Evolutionary conservation across 2,797 vertebrate species (phyloP), one percentile per base, ranked within the genome.

Genomic region (Melanotaenia maccullochi): DNA sequence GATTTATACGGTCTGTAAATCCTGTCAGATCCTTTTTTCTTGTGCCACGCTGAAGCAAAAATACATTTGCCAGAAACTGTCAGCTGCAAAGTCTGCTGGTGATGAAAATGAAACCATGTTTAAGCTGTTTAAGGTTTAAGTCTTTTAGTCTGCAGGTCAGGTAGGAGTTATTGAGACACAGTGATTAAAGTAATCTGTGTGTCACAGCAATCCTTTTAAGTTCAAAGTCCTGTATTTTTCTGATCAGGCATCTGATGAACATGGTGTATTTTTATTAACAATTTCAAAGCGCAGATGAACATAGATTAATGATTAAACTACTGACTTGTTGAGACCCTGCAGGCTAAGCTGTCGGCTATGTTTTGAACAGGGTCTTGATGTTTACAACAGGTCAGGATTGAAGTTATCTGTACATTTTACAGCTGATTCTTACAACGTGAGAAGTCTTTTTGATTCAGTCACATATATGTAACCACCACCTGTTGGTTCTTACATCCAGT

Each of bases 121-220:
- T 42, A 42, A 42, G 40, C 40, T 42, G 40, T 42, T 42, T 42
- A 40, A 3, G 11, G 13, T 40, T 40, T 2, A 42, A 52, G 47
- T 52, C 30, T 54, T 11, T 65, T 54, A 54, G 52, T 65, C 49
- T 65, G 33, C 20, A 28, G 33, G 35, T 55, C 33, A 24, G 11
- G 44, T 40, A 47, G 11, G 33, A 35, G 30, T 32, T 4, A 32
- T 32, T 32, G 30, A 32, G 30, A 32, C 30, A 32, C 30, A 32
- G 30, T 49, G 60, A 64, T 51, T 24, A 35, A 51, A 51, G 64
- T 65, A 56, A 65, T 65, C 51, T 54, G 5, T 24, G 5, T 24
- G 49, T 22, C 63, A 20, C 14, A 25, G 18, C 14, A 55, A 65
- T 55, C 35, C 24, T 38, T 55, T 55, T 38, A 65, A 18, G 18